Evolutionary conservation across 1,140 invertebrate genomes (phyloP), one percentile per base, ranked within the genome.

Genomic region (Cryptotermes secundus): DNA sequence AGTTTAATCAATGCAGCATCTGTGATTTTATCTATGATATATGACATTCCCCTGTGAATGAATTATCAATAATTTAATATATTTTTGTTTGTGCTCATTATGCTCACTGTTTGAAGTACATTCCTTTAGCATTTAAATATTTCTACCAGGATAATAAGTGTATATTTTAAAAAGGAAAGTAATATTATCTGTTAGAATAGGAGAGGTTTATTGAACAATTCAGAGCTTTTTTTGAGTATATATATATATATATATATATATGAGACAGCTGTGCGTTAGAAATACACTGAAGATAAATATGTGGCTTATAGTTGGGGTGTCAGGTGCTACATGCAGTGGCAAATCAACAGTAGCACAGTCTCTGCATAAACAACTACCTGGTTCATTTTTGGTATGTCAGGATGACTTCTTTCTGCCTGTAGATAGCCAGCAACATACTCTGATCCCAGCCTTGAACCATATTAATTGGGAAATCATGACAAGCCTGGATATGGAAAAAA

Each of bases 401-500:
- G 96, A 97, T 88, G 88, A 93, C 87, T 97, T 96, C 89, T 97
- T 96, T 88, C 91, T 93, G 81, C 92, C 92, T 0, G 89, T 92
- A 34, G 92, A 95, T 85, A 93, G 95, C 89, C 91, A 93, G 16
- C 90, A 93, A 2, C 95, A 96, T 87, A 88, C 92, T 19, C 91
- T 90, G 82, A 91, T 95, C 82, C 90, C 92, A 26, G 92, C 92
- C 82, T 86, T 97, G 19, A 93, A 94, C 86, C 95, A 95, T 85
- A 92, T 94, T 26, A 96, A 97, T 88, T 97, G 95, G 91, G 96
- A 97, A 86, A 88, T 95, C 4, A 86, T 96, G 34, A 92, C 92
- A 0, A 92, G 94, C 36, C 86, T 97, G 79, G 93, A 97, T 88
- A 96, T 96, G 94, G 89, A 94, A 1, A 90, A 90, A 86, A 95